phyloP scores from a whole-genome alignment of 2,797 vertebrate genomes.

The Novumbra hubbsi region DNA sequence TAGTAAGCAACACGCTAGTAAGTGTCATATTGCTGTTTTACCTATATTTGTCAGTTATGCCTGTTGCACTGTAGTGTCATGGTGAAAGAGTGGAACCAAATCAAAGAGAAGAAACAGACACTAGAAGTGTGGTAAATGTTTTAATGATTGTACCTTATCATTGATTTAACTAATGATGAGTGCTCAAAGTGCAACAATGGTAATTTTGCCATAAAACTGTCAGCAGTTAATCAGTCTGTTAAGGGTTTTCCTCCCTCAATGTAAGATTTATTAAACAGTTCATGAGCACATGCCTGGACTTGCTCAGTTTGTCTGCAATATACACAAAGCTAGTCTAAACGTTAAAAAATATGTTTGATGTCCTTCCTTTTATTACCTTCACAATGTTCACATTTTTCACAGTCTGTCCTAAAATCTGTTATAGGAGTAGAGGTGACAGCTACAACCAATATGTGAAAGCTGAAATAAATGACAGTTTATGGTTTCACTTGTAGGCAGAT shows the following conservation, averaged over 20 bases:
- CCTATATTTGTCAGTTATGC: constrained; percentile 64
- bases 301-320: constrained; percentile 73
- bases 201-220: constrained; percentile 85
- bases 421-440: constrained; percentile 48
- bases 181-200: constrained; percentile 79
- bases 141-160: constrained; percentile 75
- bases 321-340: constrained; percentile 66
- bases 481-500: constrained; percentile 35
- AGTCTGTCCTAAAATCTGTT: constrained; percentile 51
- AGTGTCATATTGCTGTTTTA: constrained; percentile 49
- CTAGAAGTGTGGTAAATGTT: constrained; percentile 60
- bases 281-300: constrained; percentile 76
- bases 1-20: constrained; percentile 13
- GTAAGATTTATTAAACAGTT: constrained; percentile 87
- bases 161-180: constrained; percentile 83
- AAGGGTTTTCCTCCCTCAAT: constrained; percentile 79
- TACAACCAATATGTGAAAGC: constrained; percentile 1
- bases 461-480: constrained; percentile 46
- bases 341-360: constrained; percentile 57
- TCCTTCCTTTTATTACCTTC: constrained; percentile 62
- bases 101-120: constrained; percentile 62
- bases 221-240: constrained; percentile 87
- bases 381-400: constrained; percentile 67
- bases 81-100: constrained; percentile 67
- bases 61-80: constrained; percentile 46